A percentile compares a stretch with the other conserved stretches of the same genome.
Evolutionary conservation across 1,140 invertebrate genomes (phyloP).

Genomic region (Aphaenogaster ashmeadi): DNA sequence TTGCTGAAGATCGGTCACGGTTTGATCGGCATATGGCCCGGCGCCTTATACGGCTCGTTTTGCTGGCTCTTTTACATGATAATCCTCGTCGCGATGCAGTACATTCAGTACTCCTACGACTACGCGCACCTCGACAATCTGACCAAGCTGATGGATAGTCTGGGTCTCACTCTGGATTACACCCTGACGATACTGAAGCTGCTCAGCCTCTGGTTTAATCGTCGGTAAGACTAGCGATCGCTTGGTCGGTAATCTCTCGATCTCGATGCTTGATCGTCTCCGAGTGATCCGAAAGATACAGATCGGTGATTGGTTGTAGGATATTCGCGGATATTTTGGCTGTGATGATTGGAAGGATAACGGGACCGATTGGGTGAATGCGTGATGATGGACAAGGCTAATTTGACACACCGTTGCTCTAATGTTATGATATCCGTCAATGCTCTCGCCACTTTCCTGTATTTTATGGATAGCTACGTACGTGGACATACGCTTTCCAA

Average conservation of each 20-base stretch:
- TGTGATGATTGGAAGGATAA: slow-evolving; percentile 42
- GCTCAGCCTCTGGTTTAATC: slow-evolving; percentile 60
- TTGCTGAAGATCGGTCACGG: slow-evolving; percentile 28
- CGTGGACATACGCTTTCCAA: background rate
- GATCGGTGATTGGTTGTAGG: slow-evolving; percentile 8
- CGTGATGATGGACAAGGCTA: slow-evolving; percentile 49
- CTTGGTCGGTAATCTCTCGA: background rate
- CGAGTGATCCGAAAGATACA: background rate
- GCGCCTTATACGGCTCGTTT: background rate
- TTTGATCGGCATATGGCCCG: slow-evolving; percentile 54
- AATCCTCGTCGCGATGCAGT: slow-evolving; percentile 15
- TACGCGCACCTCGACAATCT: slow-evolving; percentile 41
- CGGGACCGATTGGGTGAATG: background rate
- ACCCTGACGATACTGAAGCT: slow-evolving; percentile 55
- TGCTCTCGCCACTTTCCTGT: background rate
- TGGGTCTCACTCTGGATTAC: slow-evolving; percentile 54
- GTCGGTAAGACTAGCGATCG: slow-evolving; percentile 44
- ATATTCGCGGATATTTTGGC: slow-evolving; percentile 40
- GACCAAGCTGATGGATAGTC: slow-evolving; percentile 49
- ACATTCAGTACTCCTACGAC: slow-evolving; percentile 59
- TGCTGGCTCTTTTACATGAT: slow-evolving; percentile 39
- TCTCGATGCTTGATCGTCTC: background rate
- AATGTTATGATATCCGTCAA: slow-evolving; percentile 35
- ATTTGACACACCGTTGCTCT: slow-evolving; percentile 29
- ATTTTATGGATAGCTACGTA: slow-evolving; percentile 4